These are phyloP conservation scores for Eupithecia insigniata DNA, from an alignment of 2,888 invertebrate genomes.

Conservation along the genomic window DNA sequence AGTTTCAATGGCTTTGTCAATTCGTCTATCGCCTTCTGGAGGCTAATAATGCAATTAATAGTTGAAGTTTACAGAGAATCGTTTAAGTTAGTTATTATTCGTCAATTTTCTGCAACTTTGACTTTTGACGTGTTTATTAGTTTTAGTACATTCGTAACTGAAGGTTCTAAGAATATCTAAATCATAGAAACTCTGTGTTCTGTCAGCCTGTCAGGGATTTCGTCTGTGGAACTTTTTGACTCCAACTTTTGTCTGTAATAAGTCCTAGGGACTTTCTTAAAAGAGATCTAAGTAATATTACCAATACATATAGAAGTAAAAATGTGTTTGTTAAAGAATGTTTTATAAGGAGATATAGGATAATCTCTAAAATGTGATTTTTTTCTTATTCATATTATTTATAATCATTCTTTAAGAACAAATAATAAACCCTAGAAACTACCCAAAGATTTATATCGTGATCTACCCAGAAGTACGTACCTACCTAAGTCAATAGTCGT, in stretches of 20 bases:
- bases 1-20: constrained; percentile 15
- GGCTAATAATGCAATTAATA: constrained; percentile 13
- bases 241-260: not conserved
- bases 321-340: too few relatives aligned
- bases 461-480: too few relatives aligned
- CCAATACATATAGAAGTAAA: too few relatives aligned
- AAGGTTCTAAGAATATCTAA: not conserved
- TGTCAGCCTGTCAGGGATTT: not conserved
- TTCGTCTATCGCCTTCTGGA: not conserved
- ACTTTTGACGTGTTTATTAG: not conserved
- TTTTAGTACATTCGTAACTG: not conserved
- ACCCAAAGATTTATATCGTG: too few relatives aligned
- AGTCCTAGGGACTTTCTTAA: not conserved
- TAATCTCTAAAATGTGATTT: too few relatives aligned
- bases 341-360: too few relatives aligned
- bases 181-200: not conserved
- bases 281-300: too few relatives aligned
- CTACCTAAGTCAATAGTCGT: too few relatives aligned
- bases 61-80: not conserved
- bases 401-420: too few relatives aligned
- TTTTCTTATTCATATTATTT: too few relatives aligned
- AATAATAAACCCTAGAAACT: too few relatives aligned
- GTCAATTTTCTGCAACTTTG: not conserved
- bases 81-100: not conserved
- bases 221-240: not conserved